These are phyloP conservation scores for Rhabdomys dilectus DNA, from an alignment of 2,113 vertebrate genomes.

Conservation along the genomic window DNA sequence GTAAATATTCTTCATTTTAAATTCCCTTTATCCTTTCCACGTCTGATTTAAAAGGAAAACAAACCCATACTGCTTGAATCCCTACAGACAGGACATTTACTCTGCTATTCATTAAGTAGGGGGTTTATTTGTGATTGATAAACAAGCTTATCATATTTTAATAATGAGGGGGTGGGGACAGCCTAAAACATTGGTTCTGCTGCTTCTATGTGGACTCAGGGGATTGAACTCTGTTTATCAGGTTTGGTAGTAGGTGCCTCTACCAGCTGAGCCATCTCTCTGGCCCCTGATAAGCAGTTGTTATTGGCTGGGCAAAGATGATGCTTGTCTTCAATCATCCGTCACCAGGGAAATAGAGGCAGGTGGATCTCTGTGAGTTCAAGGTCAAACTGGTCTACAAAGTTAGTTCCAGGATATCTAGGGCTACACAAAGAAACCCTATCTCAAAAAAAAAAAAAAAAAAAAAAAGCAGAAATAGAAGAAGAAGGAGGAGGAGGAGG, in stretches of 20 bases:
- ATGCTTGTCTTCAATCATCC: neutral
- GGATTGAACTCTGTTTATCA: too few relatives aligned
- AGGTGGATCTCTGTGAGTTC: neutral
- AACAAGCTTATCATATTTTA: conserved; percentile 27
- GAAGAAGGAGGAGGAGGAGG: too few relatives aligned
- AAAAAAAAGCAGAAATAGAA: accelerated
- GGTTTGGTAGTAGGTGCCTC: too few relatives aligned
- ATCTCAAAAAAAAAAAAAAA: neutral
- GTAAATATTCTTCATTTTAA: conserved; percentile 63
- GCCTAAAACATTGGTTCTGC: too few relatives aligned
- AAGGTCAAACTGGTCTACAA: neutral
- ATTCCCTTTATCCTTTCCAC: conserved; percentile 53
- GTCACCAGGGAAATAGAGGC: neutral
- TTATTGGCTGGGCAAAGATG: neutral
- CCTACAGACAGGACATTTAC: conserved; percentile 40
- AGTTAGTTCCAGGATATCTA: neutral
- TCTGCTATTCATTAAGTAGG: conserved; percentile 6
- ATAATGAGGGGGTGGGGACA: neutral
- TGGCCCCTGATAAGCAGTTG: neutral
- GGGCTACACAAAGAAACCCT: neutral
- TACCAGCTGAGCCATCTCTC: neutral
- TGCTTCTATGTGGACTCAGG: neutral
- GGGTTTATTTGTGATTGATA: conserved; percentile 41
- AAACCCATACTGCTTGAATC: conserved; percentile 29
- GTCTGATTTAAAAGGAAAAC: neutral